Conservation (phyloP, 2,113 vertebrate genomes). For the Microtus montanus region DNA sequence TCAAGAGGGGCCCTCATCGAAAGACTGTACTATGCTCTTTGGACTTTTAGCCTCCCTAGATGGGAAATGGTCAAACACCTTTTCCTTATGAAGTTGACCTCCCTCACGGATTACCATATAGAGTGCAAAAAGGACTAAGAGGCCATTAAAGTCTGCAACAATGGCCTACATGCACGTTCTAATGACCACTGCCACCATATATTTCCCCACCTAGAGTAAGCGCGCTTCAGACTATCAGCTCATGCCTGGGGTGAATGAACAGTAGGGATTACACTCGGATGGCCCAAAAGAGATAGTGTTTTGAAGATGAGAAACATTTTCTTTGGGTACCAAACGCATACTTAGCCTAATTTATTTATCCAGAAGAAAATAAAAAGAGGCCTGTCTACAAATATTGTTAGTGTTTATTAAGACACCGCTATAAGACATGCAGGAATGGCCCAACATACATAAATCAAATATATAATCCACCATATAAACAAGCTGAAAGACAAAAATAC, state of each 20-base stretch:
- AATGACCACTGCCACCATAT: not conserved
- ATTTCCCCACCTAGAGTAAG: not conserved
- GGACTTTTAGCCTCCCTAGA: not conserved
- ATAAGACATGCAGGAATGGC: not conserved
- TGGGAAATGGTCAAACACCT: not conserved
- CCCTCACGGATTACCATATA: not conserved
- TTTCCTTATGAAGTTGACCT: not conserved
- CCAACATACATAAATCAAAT: not conserved
- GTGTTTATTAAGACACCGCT: not conserved
- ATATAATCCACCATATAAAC: not conserved
- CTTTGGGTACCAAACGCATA: not conserved
- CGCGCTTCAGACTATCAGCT: not conserved
- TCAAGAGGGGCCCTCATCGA: not conserved
- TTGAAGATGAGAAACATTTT: not conserved
- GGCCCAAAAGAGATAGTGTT: not conserved
- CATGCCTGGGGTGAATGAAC: not conserved
- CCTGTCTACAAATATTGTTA: not conserved
- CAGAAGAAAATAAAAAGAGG: not conserved
- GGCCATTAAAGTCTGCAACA: not conserved
- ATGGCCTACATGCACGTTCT: not conserved
- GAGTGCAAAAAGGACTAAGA: not conserved
- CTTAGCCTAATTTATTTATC: not conserved
- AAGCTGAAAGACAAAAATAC: not conserved
- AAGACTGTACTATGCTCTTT: not conserved
- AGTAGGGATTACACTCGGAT: not conserved